Base-by-base conservation (phyloP, 2,888 invertebrate species). In the Timandra comae region DNA sequence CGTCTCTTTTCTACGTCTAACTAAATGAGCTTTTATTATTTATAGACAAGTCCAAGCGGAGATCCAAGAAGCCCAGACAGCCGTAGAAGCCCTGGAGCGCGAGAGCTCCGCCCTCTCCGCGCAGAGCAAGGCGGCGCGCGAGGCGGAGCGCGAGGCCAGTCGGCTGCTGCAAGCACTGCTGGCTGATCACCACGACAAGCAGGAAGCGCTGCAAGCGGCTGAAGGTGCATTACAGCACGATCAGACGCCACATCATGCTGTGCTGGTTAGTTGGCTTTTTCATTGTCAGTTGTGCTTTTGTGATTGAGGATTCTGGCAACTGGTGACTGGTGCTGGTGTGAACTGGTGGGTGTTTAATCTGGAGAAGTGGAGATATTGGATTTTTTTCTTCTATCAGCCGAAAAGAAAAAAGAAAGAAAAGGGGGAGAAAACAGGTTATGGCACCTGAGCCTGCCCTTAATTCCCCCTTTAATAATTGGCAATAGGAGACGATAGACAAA, bases 1-100 rank as follows among this genome's bases (percentile, higher is more conserved):
- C n/a, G n/a, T n/a, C n/a, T n/a, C n/a, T n/a, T n/a, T n/a, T 16
- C 16, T 1, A 16, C 6, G 16, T 16, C 16, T 16, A 16, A 7
- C 13, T 4, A 30, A 12, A 7, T 2, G 19, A 5, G 1, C 12
- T 7, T 21, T 11, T 8, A 7, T 36, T 13, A 19, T 11, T 6
- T 6, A 1, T 41, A 76, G 76, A 20, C 74, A 76, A 56, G 46
- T 74, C 33, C 26, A 49, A 34, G 63, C 64, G 2, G 86, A 88
- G 44, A 66, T 87, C 16, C 34, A 50, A 8, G 79, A 79, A 23
- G 61, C 71, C 7, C 72, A 84, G 35, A 34, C 40, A 19, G 49
- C 40, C 1, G 66, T 59, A 4, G 43, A 62, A 2, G 46, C 57
- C 12, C 44, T 73, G 0, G 71, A 77, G 22, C 66, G 66, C 11